Percentiles rank a stretch among this genome's conserved stretches.
These are phyloP conservation scores for Anthopleura sola DNA, from an alignment of 64 coral and sea anemone species.

Conservation along the genomic window DNA sequence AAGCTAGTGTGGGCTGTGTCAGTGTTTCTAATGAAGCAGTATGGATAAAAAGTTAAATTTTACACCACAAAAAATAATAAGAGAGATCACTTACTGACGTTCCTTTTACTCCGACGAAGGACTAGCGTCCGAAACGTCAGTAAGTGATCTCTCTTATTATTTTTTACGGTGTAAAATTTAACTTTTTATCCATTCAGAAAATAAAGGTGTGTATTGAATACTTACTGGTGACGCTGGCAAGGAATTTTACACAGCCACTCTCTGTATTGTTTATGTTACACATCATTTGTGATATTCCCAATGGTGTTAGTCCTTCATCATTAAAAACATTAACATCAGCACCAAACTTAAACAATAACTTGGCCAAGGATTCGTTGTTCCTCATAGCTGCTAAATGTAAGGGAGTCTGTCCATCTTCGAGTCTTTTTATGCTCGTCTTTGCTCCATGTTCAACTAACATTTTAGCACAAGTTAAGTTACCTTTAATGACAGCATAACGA, in stretches of 20 bases:
- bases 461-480: conserved; percentile 72
- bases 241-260: conserved; percentile 67
- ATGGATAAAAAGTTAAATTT: too few species aligned
- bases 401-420: conserved; percentile 82
- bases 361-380: conserved; percentile 74
- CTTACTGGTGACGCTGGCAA: conserved; percentile 81
- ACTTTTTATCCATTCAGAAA: too few species aligned
- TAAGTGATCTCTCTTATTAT: too few species aligned
- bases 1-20: too few species aligned
- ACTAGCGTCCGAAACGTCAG: too few species aligned
- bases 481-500: conserved; percentile 87
- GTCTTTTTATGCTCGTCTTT: conserved; percentile 57
- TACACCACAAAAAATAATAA: too few species aligned
- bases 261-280: conserved; percentile 64
- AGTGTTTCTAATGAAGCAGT: too few species aligned
- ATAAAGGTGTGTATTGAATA: not conserved
- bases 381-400: conserved; percentile 75
- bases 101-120: too few species aligned
- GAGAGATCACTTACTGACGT: too few species aligned
- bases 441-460: conserved; percentile 80
- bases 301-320: conserved; percentile 79
- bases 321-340: conserved; percentile 85
- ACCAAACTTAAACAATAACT: conserved; percentile 77
- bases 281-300: conserved; percentile 83
- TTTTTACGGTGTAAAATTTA: too few species aligned